Conservation (phyloP, 2,797 vertebrate species). For the Heterohyrax brucei region DNA sequence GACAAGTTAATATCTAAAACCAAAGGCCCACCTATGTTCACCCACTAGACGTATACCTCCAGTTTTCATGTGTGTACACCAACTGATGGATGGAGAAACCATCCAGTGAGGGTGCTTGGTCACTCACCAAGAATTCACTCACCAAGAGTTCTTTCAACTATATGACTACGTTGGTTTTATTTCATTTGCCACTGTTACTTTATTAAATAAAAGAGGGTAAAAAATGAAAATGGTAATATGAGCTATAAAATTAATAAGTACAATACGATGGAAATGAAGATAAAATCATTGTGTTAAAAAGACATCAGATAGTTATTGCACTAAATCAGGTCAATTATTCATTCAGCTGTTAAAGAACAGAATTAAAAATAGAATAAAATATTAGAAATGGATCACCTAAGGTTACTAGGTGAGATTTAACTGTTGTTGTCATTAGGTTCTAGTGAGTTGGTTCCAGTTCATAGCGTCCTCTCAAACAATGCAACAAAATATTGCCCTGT, state of each 20-base stretch:
- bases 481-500: too few species aligned
- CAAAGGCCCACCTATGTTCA: neutral
- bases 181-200: neutral
- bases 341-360: conserved; percentile 34
- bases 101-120: neutral
- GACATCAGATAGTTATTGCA: neutral
- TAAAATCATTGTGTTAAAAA: conserved; percentile 56
- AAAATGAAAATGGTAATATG: neutral
- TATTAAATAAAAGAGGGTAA: conserved; percentile 27
- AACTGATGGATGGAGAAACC: neutral
- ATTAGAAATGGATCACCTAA: neutral
- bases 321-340: conserved; percentile 18
- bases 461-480: too few species aligned
- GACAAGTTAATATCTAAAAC: neutral
- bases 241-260: conserved; percentile 22
- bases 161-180: conserved; percentile 39
- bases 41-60: neutral
- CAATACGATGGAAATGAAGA: neutral
- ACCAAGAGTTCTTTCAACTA: conserved; percentile 8
- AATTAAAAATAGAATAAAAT: neutral
- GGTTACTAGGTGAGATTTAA: conserved; percentile 28
- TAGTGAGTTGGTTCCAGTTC: too few species aligned
- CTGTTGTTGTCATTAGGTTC: too few species aligned
- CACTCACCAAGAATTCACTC: neutral
- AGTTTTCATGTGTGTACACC: neutral